Base-by-base conservation (phyloP, 2,888 invertebrate species). In the Dioctria linearis region DNA sequence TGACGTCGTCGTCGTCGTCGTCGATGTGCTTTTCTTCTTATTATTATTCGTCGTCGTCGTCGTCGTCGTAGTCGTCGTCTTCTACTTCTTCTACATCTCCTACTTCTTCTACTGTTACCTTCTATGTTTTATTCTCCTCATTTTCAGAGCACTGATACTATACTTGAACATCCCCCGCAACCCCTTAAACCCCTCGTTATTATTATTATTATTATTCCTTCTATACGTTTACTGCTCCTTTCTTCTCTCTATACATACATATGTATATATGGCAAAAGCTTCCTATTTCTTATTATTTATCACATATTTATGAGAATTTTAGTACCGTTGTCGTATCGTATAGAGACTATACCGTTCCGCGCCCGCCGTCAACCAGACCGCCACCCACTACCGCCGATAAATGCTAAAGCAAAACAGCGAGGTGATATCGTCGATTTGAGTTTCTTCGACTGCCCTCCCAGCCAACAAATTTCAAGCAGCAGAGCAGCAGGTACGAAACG, bases 11-110 rank as follows among this genome's bases (percentile, higher is more conserved):
- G 67, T 43, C 67, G 42, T 11, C 67, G 46, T 43, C 67, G 67
- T 43, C 67, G 67, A 67, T 51, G 57, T 80, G 65, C 81, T 76
- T 79, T 69, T 78, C 81, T 78, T 57, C 78, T 49, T 25, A 25
- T 25, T 37, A 66, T 39, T 66, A 25, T 25, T 25, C 25, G 25
- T 25, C 25, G 25, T 25, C 25, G 25, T 25, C 25, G 25, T 25
- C 25, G 25, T 25, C 25, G 25, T 25, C 25, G 25, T 25, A 0
- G 25, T 25, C 25, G 25, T 25, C 25, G 25, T 25, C 25, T 25
- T 25, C 25, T 25, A 25, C 25, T 25, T 25, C 25, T 25, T 25
- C 25, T 25, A 25, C 25, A 25, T 25, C 25, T 25, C 25, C 25
- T 25, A 25, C 25, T 25, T 25, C 25, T 25, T 25, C 25, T 25